These are phyloP conservation scores for Silurus lanzhouensis DNA, from an alignment of 2,797 vertebrate species.

Conservation along the genomic window DNA sequence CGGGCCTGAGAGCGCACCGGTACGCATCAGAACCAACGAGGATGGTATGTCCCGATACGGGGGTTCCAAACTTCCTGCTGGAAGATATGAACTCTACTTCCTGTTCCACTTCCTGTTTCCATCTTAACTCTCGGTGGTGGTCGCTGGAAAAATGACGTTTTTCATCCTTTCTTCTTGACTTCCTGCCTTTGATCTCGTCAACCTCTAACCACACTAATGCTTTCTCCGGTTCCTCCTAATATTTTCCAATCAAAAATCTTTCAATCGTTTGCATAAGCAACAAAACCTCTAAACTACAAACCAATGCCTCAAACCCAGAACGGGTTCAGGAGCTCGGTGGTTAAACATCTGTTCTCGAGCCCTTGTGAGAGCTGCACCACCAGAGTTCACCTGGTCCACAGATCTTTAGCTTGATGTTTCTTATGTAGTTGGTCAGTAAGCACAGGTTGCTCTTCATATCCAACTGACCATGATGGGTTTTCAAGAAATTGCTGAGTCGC, in stretches of 20 bases:
- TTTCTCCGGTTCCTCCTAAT: slow-evolving; percentile 23
- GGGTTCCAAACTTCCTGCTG: not conserved
- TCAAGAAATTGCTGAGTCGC: too few species aligned
- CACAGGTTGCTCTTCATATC: not conserved
- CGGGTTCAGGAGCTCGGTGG: not conserved
- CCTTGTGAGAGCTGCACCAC: not conserved
- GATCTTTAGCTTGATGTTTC: not conserved
- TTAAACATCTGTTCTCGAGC: not conserved
- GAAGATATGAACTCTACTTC: slow-evolving; percentile 4
- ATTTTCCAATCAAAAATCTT: not conserved
- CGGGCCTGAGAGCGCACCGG: slow-evolving; percentile 91
- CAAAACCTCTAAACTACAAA: not conserved
- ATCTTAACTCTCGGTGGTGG: not conserved
- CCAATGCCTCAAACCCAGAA: not conserved
- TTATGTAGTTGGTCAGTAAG: not conserved
- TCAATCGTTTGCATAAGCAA: not conserved
- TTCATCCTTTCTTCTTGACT: slow-evolving; percentile 5
- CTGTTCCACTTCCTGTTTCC: not conserved
- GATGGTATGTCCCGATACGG: slow-evolving; percentile 83
- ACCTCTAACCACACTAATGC: not conserved
- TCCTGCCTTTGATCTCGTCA: not conserved
- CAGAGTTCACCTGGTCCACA: not conserved
- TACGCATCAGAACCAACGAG: slow-evolving; percentile 89
- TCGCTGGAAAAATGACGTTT: not conserved
- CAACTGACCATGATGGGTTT: not conserved